phyloP scores from a whole-genome alignment of 1,140 invertebrate genomes.

The Neelides sp. region DNA sequence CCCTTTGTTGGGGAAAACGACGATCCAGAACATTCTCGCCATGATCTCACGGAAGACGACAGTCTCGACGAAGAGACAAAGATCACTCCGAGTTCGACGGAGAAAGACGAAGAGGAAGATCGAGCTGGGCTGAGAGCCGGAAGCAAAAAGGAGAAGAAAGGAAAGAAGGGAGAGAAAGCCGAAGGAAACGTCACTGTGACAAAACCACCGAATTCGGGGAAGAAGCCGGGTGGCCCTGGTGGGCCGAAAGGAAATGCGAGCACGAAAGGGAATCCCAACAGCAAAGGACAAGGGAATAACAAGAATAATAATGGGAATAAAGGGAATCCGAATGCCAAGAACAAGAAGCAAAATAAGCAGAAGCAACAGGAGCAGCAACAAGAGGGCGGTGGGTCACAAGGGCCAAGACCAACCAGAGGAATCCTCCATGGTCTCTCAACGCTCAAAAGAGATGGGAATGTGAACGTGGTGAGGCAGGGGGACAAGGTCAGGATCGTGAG shows the following conservation, averaged over 20 bases:
- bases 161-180: not conserved
- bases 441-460: slow-evolving; percentile 23
- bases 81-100: not conserved
- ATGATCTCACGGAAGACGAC: not conserved
- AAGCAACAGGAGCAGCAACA: slow-evolving; percentile 8
- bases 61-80: not conserved
- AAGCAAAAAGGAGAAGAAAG: slow-evolving; percentile 2
- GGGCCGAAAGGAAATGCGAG: not conserved
- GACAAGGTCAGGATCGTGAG: slow-evolving; percentile 16
- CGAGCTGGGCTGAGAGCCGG: not conserved
- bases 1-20: not conserved
- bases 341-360: slow-evolving; percentile 3
- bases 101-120: not conserved
- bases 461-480: slow-evolving; percentile 22
- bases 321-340: slow-evolving; percentile 2
- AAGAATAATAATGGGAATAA: slow-evolving; percentile 1
- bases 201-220: not conserved
- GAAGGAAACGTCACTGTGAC: not conserved
- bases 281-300: slow-evolving; percentile 1
- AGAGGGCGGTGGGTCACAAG: no score
- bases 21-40: not conserved
- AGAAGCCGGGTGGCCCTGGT: not conserved
- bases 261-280: not conserved
- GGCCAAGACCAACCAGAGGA: slow-evolving; percentile 18
- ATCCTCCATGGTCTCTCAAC: slow-evolving; percentile 26